Percentiles rank a stretch among this genome's conserved stretches.
These are phyloP conservation scores for Carabus problematicus DNA, from an alignment of 2,888 invertebrate species.

Conservation along the genomic window DNA sequence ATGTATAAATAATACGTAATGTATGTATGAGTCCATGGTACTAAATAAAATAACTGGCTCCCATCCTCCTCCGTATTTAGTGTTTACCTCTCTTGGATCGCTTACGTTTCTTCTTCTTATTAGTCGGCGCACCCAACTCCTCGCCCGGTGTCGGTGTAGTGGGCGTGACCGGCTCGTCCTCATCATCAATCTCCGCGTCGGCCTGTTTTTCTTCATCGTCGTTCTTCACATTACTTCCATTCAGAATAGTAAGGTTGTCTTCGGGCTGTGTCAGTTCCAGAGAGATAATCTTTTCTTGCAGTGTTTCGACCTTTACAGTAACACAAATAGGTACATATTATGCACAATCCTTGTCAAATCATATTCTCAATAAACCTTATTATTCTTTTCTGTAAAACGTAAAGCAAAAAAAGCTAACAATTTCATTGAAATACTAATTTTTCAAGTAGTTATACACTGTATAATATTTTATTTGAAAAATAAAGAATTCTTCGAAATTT, in stretches of 20 bases:
- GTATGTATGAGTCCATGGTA: no score
- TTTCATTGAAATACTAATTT: no score
- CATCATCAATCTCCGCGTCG: conserved; percentile 57
- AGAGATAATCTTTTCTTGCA: conserved; percentile 90
- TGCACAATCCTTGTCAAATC: no score
- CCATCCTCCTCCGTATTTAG: conserved; percentile 47
- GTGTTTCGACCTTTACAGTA: conserved; percentile 78
- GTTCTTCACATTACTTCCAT: conserved; percentile 45
- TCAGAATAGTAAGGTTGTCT: conserved; percentile 50
- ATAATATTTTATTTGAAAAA: neutral
- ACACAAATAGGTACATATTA: no score
- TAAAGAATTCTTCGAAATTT: neutral
- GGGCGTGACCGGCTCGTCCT: conserved; percentile 59
- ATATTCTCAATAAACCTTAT: no score
- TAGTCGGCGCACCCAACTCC: conserved; percentile 60
- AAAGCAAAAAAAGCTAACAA: no score
- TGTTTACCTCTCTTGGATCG: conserved; percentile 64
- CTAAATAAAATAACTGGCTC: no score
- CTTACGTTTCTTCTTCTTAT: conserved; percentile 63
- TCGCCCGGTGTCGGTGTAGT: conserved; percentile 65
- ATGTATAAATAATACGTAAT: no score
- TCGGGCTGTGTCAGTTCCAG: conserved; percentile 74
- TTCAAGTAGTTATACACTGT: no score
- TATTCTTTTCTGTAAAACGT: no score
- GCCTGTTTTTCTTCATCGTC: conserved; percentile 23